Evolutionary conservation across 2,888 invertebrate genomes (phyloP), one percentile per base, ranked within the genome.

Genomic region (Alcis repandata): DNA sequence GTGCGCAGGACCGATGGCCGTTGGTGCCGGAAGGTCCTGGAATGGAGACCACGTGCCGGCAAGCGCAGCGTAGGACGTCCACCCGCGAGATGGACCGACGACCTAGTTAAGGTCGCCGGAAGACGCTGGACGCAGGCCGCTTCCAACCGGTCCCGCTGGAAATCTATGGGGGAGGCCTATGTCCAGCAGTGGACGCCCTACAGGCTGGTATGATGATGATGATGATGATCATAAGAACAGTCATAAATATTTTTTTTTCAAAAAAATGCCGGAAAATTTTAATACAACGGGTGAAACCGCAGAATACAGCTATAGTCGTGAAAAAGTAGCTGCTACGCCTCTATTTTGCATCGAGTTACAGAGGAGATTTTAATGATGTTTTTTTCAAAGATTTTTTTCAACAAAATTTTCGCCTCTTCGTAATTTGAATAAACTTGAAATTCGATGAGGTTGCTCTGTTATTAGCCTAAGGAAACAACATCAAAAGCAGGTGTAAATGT

Each of bases 401-500:
- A 17, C 32, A 32, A 57, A 63, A 51, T 57, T 56, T 52, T 33
- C 36, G 49, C 54, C 36, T 40, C 48, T 59, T 59, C 59, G 54
- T 58, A 57, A 60, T 65, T 51, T 52, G 56, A 60, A 60, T 64
- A 60, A 65, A 60, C 56, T 56, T 57, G 49, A 65, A 59, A 56
- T 64, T 65, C 60, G 51, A 61, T 60, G 65, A 59, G 53, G 59
- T 33, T 64, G 51, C 57, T 56, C 32, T 63, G 49, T 59, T 63
- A 59, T 61, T 53, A 56, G 59, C 64, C 65, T 59, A 61, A 61
- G 65, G 33, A 57, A 66, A 66, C 60, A 66, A 61, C 60, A 46
- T 65, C 56, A 51, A 57, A 64, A 66, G 52, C 51, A 67, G 62
- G 43, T 6, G 64, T 61, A 64, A 65, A 80, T 78, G 81, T 45